Evolutionary conservation across 2,113 vertebrate species (phyloP).

Genomic region (human): DNA sequence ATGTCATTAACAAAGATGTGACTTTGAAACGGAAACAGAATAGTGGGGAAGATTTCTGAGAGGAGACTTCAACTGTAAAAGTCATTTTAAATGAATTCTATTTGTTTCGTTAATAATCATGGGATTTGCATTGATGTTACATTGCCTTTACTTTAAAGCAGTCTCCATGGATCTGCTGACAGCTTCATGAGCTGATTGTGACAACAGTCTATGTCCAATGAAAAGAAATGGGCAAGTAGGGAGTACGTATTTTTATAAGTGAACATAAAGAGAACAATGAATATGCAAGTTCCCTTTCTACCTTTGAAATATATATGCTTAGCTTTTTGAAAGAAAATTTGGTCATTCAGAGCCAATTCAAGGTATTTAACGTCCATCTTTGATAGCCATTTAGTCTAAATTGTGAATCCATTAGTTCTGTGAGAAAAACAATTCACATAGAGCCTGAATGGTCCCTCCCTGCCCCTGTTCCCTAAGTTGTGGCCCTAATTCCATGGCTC

Average conservation of each 20-base stretch:
- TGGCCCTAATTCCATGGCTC: not conserved
- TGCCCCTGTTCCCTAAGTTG: not conserved
- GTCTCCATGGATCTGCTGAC: constrained; percentile 59
- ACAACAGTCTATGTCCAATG: constrained; percentile 36
- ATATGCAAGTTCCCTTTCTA: constrained; percentile 42
- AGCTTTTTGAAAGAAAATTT: constrained; percentile 22
- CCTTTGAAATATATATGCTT: constrained; percentile 11
- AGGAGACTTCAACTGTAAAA: constrained; percentile 56
- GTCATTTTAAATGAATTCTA: constrained; percentile 62
- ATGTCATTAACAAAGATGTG: constrained; percentile 57
- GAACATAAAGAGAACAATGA: constrained; percentile 41
- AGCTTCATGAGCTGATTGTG: constrained; percentile 73
- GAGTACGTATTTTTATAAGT: constrained; percentile 59
- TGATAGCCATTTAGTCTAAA: constrained; percentile 8
- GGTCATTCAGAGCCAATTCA: not conserved
- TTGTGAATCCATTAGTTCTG: not conserved
- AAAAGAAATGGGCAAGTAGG: constrained; percentile 56
- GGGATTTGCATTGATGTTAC: constrained; percentile 61
- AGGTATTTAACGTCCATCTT: not conserved
- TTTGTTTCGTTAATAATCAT: constrained; percentile 66
- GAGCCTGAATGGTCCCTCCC: not conserved
- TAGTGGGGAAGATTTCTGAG: constrained; percentile 35
- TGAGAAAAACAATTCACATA: not conserved
- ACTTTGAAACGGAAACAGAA: constrained; percentile 55
- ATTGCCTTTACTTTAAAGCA: constrained; percentile 62